Percentiles rank a stretch among this genome's conserved stretches.
phyloP scores from a whole-genome alignment of 1,140 invertebrate species.

The Dinothrombium tinctorium region DNA sequence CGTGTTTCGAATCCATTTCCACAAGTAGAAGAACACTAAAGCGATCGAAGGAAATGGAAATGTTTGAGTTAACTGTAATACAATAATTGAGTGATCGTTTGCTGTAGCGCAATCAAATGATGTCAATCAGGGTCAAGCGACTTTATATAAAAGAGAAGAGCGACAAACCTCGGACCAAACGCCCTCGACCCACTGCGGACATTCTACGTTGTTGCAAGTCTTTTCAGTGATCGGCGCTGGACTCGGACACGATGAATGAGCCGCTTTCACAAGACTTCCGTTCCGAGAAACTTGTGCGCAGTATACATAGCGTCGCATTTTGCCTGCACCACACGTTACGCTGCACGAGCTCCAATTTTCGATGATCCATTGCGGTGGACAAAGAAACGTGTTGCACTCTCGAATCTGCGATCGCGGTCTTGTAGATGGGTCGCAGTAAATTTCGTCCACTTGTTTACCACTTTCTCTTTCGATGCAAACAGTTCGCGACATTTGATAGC shows the following conservation, averaged over 20 bases:
- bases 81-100: neutral
- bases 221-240: constrained; percentile 40
- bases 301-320: constrained; percentile 42
- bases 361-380: constrained; percentile 60
- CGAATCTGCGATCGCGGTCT: constrained; percentile 46
- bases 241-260: constrained; percentile 24
- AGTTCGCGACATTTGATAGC: too few species aligned
- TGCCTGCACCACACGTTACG: constrained; percentile 53
- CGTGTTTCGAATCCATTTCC: constrained; percentile 53
- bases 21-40: constrained; percentile 61
- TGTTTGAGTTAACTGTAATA: neutral
- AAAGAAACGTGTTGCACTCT: constrained; percentile 57
- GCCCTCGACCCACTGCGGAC: constrained; percentile 52
- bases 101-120: neutral
- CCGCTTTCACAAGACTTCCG: constrained; percentile 37
- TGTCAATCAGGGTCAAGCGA: neutral
- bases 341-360: constrained; percentile 64
- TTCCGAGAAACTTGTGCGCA: constrained; percentile 37
- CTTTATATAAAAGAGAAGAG: neutral
- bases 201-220: constrained; percentile 51
- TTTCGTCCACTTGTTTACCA: neutral
- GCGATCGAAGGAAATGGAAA: constrained; percentile 15
- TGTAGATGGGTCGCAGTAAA: constrained; percentile 45
- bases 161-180: constrained; percentile 60
- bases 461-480: neutral